Evolutionary conservation across 2,888 invertebrate species (phyloP).

Genomic region (Stenurella melanura): DNA sequence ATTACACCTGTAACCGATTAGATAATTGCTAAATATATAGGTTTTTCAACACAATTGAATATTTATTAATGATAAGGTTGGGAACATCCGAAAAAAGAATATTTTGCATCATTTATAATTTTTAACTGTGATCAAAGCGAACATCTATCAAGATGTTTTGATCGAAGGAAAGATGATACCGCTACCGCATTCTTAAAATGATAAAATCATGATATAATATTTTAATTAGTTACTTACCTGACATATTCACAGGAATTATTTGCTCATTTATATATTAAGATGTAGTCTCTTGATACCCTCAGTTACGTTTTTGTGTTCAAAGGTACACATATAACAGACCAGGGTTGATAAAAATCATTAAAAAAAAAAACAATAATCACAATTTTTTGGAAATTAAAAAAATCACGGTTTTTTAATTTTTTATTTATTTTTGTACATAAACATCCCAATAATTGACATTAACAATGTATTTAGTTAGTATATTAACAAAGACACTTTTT

Average conservation of each 20-base stretch:
- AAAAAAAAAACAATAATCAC: too few relatives aligned
- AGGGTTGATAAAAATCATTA: too few relatives aligned
- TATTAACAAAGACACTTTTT: too few relatives aligned
- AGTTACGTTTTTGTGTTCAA: neutral
- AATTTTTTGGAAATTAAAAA: too few relatives aligned
- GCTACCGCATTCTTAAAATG: neutral
- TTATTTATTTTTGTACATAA: too few relatives aligned
- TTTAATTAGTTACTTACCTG: neutral
- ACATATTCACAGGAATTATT: neutral
- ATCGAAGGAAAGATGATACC: neutral
- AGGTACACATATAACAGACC: neutral
- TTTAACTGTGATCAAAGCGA: neutral
- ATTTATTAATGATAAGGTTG: constrained; percentile 14
- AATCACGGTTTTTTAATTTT: too few relatives aligned
- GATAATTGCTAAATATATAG: constrained; percentile 17
- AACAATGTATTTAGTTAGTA: too few relatives aligned
- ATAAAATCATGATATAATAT: neutral
- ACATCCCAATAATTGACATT: too few relatives aligned
- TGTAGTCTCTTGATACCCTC: neutral
- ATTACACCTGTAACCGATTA: constrained; percentile 19
- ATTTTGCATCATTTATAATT: constrained; percentile 13
- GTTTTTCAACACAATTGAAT: constrained; percentile 5
- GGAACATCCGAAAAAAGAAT: neutral
- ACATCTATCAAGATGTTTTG: neutral
- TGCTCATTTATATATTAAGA: neutral